These are phyloP conservation scores for Aporrectodea caliginosa DNA, from an alignment of 1,140 invertebrate genomes.

Conservation along the genomic window DNA sequence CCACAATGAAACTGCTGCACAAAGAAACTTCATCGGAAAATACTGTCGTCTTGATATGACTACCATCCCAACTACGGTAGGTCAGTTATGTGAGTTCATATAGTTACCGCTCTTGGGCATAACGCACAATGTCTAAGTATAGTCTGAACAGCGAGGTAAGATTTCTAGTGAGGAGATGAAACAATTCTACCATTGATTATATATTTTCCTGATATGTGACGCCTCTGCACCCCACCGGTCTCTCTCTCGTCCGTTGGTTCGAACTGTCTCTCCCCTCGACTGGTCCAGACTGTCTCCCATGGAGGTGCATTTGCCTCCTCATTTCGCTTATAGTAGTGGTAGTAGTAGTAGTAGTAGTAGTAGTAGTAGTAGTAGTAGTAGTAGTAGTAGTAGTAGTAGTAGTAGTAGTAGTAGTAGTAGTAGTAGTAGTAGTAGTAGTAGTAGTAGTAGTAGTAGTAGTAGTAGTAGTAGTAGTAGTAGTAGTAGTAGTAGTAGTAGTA, in stretches of 20 bases:
- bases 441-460: slow-evolving; percentile 1
- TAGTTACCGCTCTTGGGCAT: not conserved
- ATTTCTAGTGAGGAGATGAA: not conserved
- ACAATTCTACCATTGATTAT: too few species aligned
- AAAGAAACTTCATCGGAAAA: not conserved
- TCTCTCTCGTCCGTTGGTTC: too few species aligned
- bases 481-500: slow-evolving; percentile 3
- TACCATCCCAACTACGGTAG: not conserved
- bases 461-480: slow-evolving; percentile 1
- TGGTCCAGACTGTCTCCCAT: too few species aligned
- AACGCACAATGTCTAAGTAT: not conserved
- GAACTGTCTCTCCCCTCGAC: too few species aligned
- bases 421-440: slow-evolving; percentile 3
- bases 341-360: slow-evolving; percentile 2
- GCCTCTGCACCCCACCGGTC: too few species aligned
- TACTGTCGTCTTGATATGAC: not conserved
- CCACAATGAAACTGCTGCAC: not conserved
- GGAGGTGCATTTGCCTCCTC: too few species aligned
- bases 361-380: slow-evolving; percentile 3
- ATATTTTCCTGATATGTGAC: too few species aligned
- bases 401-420: slow-evolving; percentile 2
- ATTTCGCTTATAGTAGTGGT: not conserved
- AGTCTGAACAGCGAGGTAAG: not conserved
- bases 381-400: slow-evolving; percentile 2
- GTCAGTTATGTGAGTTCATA: not conserved